Evolutionary conservation across 1,140 invertebrate species (phyloP).

Genomic region (Drosophila nasuta): DNA sequence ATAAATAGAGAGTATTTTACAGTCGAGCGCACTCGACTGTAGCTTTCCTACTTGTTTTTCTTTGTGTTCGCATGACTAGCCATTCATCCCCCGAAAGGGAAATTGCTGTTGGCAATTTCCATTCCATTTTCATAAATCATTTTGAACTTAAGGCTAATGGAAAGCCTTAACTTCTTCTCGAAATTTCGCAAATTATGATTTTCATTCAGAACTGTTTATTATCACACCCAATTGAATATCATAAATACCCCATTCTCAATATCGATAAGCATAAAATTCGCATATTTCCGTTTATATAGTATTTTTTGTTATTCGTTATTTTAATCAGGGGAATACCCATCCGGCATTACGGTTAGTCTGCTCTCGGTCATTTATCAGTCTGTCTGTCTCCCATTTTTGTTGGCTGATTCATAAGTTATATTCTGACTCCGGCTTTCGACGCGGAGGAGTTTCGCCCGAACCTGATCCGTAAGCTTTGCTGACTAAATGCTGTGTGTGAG

Average conservation of each 20-base stretch:
- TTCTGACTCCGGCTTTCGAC: neutral
- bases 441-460: neutral
- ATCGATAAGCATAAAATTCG: neutral
- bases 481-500: conserved; percentile 2
- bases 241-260: neutral
- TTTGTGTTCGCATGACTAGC: neutral
- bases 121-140: neutral
- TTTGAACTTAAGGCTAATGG: neutral
- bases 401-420: neutral
- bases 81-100: conserved; percentile 8
- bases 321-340: conserved; percentile 7
- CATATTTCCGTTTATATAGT: neutral
- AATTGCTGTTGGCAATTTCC: conserved; percentile 6
- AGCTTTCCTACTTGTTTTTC: neutral
- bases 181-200: no score
- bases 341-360: neutral
- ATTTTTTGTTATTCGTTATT: neutral
- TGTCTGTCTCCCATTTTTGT: neutral
- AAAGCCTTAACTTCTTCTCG: no score
- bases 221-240: neutral
- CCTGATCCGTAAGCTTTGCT: conserved; percentile 9
- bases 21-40: no score
- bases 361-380: neutral
- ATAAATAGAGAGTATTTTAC: no score
- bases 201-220: no score